Percentiles rank a stretch among this genome's conserved stretches.
Conservation (phyloP, 1,140 invertebrate species). For the Penaeus chinensis region DNA sequence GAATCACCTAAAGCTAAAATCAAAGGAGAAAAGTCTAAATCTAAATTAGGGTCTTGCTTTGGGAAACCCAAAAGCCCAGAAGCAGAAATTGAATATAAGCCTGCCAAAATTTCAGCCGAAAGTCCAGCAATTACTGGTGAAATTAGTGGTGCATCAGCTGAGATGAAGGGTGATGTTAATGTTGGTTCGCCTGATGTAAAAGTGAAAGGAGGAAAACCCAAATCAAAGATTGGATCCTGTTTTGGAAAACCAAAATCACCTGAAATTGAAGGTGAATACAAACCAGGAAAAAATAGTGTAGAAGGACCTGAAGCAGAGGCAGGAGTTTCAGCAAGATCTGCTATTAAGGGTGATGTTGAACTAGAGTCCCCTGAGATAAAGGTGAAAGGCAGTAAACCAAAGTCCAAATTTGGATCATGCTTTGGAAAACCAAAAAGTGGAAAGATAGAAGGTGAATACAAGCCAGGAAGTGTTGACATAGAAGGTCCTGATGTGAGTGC, state of each 20-base stretch:
- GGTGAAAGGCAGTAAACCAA: constrained; percentile 44
- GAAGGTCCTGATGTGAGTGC: not conserved
- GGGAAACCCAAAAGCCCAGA: constrained; percentile 46
- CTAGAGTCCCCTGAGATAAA: constrained; percentile 41
- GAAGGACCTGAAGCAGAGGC: constrained; percentile 31
- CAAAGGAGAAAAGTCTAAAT: constrained; percentile 9
- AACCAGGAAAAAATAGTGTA: constrained; percentile 29
- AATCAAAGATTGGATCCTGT: constrained; percentile 30
- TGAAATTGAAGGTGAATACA: constrained; percentile 7
- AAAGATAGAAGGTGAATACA: constrained; percentile 45
- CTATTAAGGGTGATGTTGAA: constrained; percentile 33
- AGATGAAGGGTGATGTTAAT: not conserved
- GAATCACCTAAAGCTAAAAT: constrained; percentile 14
- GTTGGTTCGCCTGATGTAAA: constrained; percentile 29
- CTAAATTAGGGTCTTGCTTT: constrained; percentile 53
- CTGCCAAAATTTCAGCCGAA: constrained; percentile 15
- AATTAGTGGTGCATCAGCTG: not conserved
- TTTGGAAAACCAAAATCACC: constrained; percentile 39
- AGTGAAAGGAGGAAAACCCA: constrained; percentile 34
- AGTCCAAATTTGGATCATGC: constrained; percentile 53
- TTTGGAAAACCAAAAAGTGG: constrained; percentile 46
- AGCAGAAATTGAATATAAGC: constrained; percentile 39
- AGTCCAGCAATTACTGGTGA: constrained; percentile 4
- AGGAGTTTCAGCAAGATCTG: constrained; percentile 1
- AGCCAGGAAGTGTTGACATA: constrained; percentile 30